Conservation (phyloP, 2,113 vertebrate species). For the Cisticola juncidis region DNA sequence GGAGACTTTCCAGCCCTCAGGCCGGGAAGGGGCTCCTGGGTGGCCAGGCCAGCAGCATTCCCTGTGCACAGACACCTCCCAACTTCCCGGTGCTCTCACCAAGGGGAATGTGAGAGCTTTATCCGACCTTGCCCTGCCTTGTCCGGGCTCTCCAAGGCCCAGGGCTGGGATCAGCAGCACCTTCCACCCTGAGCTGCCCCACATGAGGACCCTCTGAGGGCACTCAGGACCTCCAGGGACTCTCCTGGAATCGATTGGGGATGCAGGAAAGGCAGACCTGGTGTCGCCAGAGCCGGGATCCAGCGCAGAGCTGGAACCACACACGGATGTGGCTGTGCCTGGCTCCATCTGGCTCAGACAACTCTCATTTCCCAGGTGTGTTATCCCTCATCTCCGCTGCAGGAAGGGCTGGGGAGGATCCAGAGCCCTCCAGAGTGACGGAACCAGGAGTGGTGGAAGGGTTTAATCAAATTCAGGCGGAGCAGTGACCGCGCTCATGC, state of each 20-base stretch:
- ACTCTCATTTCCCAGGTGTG: neutral
- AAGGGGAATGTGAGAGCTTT: accelerated
- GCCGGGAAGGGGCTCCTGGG: neutral
- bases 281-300: neutral
- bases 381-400: accelerated
- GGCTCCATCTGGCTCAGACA: neutral
- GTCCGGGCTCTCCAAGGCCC: accelerated
- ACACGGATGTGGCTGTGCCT: neutral
- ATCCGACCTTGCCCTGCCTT: accelerated
- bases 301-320: neutral
- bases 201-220: neutral
- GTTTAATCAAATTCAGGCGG: neutral
- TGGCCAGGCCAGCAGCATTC: neutral
- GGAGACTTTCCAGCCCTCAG: neutral
- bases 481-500: accelerated
- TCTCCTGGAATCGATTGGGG: neutral
- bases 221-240: neutral
- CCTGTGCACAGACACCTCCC: neutral
- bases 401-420: neutral
- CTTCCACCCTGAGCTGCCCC: neutral
- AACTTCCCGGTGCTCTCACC: accelerated
- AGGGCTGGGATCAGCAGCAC: neutral
- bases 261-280: neutral
- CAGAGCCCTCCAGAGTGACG: neutral
- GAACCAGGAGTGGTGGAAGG: neutral